Base-by-base conservation (phyloP, 1,140 invertebrate genomes). In the Plodia interpunctella region DNA sequence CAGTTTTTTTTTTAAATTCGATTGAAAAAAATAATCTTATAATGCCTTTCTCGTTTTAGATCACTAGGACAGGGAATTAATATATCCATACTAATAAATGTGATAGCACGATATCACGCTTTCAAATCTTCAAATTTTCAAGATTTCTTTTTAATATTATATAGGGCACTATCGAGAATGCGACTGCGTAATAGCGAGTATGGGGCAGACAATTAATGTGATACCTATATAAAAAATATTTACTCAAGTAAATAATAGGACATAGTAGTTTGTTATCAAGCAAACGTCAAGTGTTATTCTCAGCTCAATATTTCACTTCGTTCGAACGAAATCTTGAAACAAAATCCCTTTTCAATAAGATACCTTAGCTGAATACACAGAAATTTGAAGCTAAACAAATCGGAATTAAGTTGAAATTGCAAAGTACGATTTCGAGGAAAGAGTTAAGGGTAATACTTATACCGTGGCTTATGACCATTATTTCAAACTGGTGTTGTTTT, bases 391-490 rank as follows among this genome's bases (percentile, higher is more conserved):
- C 32, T 35, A 11, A 35, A 10, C 9, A 2, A 9, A 44, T 15
- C 38, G 13, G n/a, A 15, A 17, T 44, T 15, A 44, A 6, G 15
- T 15, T 44, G 1, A 44, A 15, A 44, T 44, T 44, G 38, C 15
- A 15, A 44, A 44, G 38, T 5, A 1, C 2, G 13, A 44, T 44
- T 44, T 44, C 13, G 13, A 10, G 38, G 38, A 44, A 44, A 44
- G 38, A 44, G 38, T 44, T 15, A 44, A n/a, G 38, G 38, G 38
- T 44, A 32, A 32, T 15, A 15, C 38, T 15, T 13, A 44, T 15
- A 44, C 8, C 13, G 38, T 44, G 38, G 38, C 38, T 44, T 44
- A 44, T 44, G 15, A 44, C 38, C 38, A 44, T 44, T 44, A 44
- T 44, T 2, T 44, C 13, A 44, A 44, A 3, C 13, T 44, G 38